A percentile compares a stretch with the other conserved stretches of the same genome.
phyloP scores from a whole-genome alignment of 2,797 vertebrate genomes.

The Cercopithecus neglectus region DNA sequence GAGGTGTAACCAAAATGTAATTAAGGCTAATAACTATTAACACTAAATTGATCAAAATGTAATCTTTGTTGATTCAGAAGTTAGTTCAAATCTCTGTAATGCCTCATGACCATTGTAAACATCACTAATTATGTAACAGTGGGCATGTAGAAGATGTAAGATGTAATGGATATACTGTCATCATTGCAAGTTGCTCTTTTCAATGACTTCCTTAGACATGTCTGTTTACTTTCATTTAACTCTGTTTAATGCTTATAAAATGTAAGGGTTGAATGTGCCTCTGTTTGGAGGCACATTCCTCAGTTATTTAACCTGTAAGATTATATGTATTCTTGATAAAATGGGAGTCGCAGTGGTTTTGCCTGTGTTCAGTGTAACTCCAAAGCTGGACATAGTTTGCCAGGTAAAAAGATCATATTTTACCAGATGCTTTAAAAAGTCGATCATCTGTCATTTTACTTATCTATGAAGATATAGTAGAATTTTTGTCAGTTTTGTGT shows the following conservation, averaged over 20 bases:
- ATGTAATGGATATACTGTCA: neutral
- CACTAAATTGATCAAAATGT: conserved; percentile 47
- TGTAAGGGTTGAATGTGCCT: neutral
- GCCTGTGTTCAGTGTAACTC: neutral
- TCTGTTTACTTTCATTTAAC: conserved; percentile 34
- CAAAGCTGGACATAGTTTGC: neutral
- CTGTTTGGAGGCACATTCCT: too few species aligned
- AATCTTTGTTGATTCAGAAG: conserved; percentile 49
- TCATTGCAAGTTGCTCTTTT: neutral
- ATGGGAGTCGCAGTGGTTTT: neutral
- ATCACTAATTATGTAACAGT: neutral
- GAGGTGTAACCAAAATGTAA: neutral
- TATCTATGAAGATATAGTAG: neutral
- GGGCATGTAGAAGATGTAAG: neutral
- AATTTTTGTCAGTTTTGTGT: neutral
- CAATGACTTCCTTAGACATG: neutral
- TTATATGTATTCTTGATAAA: neutral
- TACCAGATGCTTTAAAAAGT: neutral
- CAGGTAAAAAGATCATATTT: neutral
- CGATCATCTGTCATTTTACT: neutral
- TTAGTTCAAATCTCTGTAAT: neutral
- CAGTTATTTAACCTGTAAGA: neutral
- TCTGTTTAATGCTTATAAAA: neutral
- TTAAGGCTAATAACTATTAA: neutral
- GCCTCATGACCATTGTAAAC: neutral